Evolutionary conservation across 2,797 vertebrate genomes (phyloP).

Genomic region (Pseudomugil tenellus): DNA sequence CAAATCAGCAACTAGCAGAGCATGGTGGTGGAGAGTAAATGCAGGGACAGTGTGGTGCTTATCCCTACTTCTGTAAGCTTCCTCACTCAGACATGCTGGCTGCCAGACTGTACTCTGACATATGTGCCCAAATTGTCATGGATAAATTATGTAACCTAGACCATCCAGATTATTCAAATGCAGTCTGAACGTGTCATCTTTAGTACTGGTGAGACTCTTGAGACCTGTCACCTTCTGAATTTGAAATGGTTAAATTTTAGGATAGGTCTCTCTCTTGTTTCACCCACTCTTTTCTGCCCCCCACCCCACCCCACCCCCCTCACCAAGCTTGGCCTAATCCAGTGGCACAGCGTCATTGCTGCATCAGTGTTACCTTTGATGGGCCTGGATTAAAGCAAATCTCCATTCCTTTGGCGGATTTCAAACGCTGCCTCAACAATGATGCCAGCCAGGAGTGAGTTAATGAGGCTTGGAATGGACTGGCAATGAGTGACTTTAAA

Average conservation of each 20-base stretch:
- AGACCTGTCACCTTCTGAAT: conserved; percentile 81
- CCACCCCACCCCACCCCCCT: conserved; percentile 14
- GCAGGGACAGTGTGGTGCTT: conserved; percentile 78
- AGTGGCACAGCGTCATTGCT: conserved; percentile 76
- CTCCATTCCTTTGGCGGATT: conserved; percentile 93
- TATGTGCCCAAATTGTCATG: conserved; percentile 83
- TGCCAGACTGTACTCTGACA: conserved; percentile 79
- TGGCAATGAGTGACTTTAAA: conserved; percentile 87
- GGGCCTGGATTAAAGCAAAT: conserved; percentile 92
- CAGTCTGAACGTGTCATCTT: conserved; percentile 79
- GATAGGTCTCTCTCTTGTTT: conserved; percentile 53
- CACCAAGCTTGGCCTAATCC: conserved; percentile 80
- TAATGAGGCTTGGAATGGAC: conserved; percentile 90
- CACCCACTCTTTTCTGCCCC: conserved; percentile 16
- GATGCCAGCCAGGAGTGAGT: conserved; percentile 88
- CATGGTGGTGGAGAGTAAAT: conserved; percentile 61
- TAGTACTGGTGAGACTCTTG: conserved; percentile 72
- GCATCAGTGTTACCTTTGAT: conserved; percentile 90
- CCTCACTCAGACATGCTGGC: conserved; percentile 70
- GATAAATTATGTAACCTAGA: conserved; percentile 87
- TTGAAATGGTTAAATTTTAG: conserved; percentile 77
- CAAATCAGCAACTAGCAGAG: conserved; percentile 80
- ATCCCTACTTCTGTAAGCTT: conserved; percentile 80
- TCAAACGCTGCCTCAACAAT: conserved; percentile 91
- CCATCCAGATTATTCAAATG: conserved; percentile 86